Evolutionary conservation across 2,797 vertebrate genomes (phyloP), one percentile per base, ranked within the genome.

Genomic region (Pseudomugil gertrudae): DNA sequence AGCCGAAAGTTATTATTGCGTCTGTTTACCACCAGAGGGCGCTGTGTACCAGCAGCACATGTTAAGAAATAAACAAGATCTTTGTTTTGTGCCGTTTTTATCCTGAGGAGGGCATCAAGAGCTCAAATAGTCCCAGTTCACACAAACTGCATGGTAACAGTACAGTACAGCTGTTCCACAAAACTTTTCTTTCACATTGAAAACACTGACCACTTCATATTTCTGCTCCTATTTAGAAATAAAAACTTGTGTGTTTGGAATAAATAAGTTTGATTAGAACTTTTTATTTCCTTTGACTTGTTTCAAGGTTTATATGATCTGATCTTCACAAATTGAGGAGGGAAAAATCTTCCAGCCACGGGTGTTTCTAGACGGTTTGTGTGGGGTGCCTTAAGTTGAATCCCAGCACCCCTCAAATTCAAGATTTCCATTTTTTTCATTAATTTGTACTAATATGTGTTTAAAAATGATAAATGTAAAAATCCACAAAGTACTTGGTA

Each of bases 21-120:
- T 21, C 4, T 43, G 26, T 1, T 35, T 30, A 21, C 74, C 89
- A 75, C 62, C 58, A 87, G 90, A 63, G 72, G 79, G 63, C 0
- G 72, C 76, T 77, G 80, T 72, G 27, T 21, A 6, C 51, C 27
- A 19, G 43, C 33, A 61, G 2, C 24, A 6, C 13, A 24, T 26
- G 48, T 14, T 13, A 2, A 21, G 24, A 19, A 24, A 43, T 14
- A 5, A 17, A 6, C 2, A 35, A 38, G 13, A 6, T 0, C 26
- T 26, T 0, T n/a, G 5, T 5, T 26, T 3, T 29, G 9, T 26
- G 19, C 58, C 51, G 13, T 3, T 30, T 69, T 21, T 26, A 4
- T 21, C 66, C 66, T 36, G 29, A 14, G 56, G 58, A 48, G 30
- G 58, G 56, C 47, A 26, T 29, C 21, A 62, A 24, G 48, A 51